Evolutionary conservation across 2,888 invertebrate genomes (phyloP).

Genomic region (Chironomus riparius): DNA sequence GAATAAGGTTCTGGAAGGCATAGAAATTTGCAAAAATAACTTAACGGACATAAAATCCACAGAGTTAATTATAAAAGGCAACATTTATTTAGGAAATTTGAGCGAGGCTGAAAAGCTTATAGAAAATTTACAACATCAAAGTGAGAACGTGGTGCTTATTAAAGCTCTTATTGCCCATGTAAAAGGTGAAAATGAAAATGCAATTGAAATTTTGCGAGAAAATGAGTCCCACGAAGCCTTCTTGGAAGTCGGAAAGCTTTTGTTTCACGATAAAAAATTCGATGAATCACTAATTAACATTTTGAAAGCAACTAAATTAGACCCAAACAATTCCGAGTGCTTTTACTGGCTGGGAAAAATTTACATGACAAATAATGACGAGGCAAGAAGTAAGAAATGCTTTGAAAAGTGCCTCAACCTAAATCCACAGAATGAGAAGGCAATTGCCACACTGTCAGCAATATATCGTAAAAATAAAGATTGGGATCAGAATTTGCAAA

Average conservation of each 20-base stretch:
- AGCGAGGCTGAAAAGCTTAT: constrained; percentile 38
- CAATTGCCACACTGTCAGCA: constrained; percentile 66
- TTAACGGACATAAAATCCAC: neutral
- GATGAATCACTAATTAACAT: constrained; percentile 54
- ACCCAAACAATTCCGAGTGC: constrained; percentile 63
- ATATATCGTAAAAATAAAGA: constrained; percentile 60
- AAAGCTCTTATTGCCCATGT: constrained; percentile 39
- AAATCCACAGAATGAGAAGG: constrained; percentile 55
- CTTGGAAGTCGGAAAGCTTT: constrained; percentile 35
- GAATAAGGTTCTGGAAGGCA: constrained; percentile 35
- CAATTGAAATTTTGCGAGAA: constrained; percentile 46
- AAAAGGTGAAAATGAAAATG: constrained; percentile 46
- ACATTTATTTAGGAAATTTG: constrained; percentile 41
- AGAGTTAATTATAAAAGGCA: constrained; percentile 31
- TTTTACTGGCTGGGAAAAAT: constrained; percentile 69
- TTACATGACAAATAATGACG: constrained; percentile 56
- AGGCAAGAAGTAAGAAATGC: constrained; percentile 69
- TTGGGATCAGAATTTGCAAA: constrained; percentile 53
- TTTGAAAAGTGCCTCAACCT: constrained; percentile 75
- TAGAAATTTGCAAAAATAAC: constrained; percentile 36
- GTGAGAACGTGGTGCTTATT: constrained; percentile 45
- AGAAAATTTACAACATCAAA: constrained; percentile 36
- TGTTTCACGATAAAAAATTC: constrained; percentile 43
- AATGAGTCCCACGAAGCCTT: constrained; percentile 43
- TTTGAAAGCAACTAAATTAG: constrained; percentile 59